Conservation (phyloP, 1,140 invertebrate genomes). For the Oedothorax gibbosus region DNA sequence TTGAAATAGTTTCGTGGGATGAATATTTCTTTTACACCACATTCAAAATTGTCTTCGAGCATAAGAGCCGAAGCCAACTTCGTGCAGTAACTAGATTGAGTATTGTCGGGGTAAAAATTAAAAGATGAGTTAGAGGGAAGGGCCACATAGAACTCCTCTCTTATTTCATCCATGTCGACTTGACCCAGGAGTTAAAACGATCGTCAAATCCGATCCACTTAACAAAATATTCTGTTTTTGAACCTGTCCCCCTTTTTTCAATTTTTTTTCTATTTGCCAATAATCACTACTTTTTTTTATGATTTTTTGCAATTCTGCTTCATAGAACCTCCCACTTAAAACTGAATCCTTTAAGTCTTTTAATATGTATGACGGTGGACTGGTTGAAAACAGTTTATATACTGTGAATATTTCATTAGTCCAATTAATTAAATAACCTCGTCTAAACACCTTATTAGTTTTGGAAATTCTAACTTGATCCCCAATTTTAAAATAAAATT, state of each 20-base stretch:
- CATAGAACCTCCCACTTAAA: constrained; percentile 54
- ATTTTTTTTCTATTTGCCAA: constrained; percentile 21
- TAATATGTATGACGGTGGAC: constrained; percentile 36
- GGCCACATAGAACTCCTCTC: constrained; percentile 21
- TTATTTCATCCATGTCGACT: constrained; percentile 25
- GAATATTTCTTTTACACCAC: constrained; percentile 1
- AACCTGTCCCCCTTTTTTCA: constrained; percentile 2
- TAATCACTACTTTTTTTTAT: not conserved
- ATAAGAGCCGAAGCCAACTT: constrained; percentile 4
- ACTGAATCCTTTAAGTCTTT: constrained; percentile 22
- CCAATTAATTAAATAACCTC: constrained; percentile 23
- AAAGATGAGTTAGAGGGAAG: not conserved
- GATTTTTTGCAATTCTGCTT: constrained; percentile 29
- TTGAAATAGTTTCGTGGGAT: constrained; percentile 3
- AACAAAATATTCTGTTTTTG: constrained; percentile 20
- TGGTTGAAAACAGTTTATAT: constrained; percentile 15
- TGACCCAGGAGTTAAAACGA: constrained; percentile 36
- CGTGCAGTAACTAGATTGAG: constrained; percentile 18
- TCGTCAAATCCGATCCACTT: constrained; percentile 35
- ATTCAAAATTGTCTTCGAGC: not conserved
- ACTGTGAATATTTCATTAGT: not conserved
- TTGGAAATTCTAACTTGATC: constrained; percentile 40
- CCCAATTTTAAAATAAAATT: not conserved
- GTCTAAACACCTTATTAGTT: not conserved
- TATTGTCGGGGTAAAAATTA: constrained; percentile 32